These are phyloP conservation scores for Bruchidius siliquastri DNA, from an alignment of 2,888 invertebrate species.

Conservation along the genomic window DNA sequence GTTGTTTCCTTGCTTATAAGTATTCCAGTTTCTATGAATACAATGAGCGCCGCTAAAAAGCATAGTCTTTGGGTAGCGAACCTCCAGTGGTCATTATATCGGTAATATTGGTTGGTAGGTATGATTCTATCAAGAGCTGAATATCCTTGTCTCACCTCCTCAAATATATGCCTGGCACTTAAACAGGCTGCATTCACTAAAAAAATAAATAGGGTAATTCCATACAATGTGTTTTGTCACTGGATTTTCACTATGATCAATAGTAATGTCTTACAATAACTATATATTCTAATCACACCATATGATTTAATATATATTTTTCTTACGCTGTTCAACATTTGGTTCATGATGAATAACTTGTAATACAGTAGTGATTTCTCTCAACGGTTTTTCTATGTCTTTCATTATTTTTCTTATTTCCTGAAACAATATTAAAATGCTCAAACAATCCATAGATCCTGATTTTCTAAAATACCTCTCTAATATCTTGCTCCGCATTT, in stretches of 20 bases:
- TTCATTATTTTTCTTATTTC: slow-evolving; percentile 65
- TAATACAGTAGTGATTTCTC: slow-evolving; percentile 73
- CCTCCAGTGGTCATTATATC: slow-evolving; percentile 86
- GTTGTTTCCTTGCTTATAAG: slow-evolving; percentile 70
- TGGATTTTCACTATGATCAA: too few species aligned
- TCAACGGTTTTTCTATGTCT: slow-evolving; percentile 71
- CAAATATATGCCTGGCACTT: slow-evolving; percentile 62
- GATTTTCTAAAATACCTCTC: slow-evolving; percentile 60
- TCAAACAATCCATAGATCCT: slow-evolving; percentile 12
- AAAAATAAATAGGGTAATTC: slow-evolving; percentile 22
- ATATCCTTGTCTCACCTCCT: slow-evolving; percentile 61
- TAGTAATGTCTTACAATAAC: too few species aligned
- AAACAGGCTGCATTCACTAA: slow-evolving; percentile 60
- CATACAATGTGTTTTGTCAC: too few species aligned
- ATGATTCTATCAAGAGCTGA: slow-evolving; percentile 60
- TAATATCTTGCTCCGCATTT: slow-evolving; percentile 70
- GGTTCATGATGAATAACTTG: slow-evolving; percentile 76
- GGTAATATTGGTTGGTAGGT: slow-evolving; percentile 75
- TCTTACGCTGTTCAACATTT: slow-evolving; percentile 60
- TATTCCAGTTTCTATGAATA: slow-evolving; percentile 75
- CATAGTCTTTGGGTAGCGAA: slow-evolving; percentile 75
- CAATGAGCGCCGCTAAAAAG: slow-evolving; percentile 70
- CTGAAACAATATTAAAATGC: slow-evolving; percentile 43
- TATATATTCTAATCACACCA: too few species aligned
- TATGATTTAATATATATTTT: too few species aligned